Evolutionary conservation across 2,888 invertebrate species (phyloP).

Genomic region (Caenorhabditis zanzibari): DNA sequence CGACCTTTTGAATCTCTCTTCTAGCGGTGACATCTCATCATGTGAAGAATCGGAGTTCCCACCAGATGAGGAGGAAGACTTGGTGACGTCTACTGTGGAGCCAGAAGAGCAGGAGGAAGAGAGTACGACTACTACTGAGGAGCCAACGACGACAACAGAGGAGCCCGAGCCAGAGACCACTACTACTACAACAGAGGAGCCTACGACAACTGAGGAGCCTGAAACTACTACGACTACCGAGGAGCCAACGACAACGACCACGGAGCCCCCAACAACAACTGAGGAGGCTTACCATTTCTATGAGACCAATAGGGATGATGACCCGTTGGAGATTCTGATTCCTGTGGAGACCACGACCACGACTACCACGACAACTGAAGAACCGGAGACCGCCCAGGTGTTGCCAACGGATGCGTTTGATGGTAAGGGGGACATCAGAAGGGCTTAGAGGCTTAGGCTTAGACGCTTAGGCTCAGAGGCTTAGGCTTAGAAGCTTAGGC

Average conservation of each 20-base stretch:
- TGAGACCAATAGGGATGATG: constrained; percentile 59
- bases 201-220: constrained; percentile 36
- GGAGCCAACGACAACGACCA: constrained; percentile 20
- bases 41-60: constrained; percentile 48
- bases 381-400: constrained; percentile 11
- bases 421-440: constrained; percentile 14
- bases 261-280: constrained; percentile 28
- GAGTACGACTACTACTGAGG: not conserved
- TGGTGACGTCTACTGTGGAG: not conserved
- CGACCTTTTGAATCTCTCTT: constrained; percentile 49
- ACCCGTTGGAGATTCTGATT: constrained; percentile 50
- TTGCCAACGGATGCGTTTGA: constrained; percentile 53
- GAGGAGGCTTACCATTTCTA: constrained; percentile 62
- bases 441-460: too few relatives aligned
- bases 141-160: constrained; percentile 3
- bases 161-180: constrained; percentile 16
- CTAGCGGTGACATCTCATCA: constrained; percentile 60
- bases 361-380: constrained; percentile 1
- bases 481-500: too few relatives aligned
- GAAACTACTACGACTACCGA: not conserved
- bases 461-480: too few relatives aligned
- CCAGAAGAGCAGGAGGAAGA: not conserved
- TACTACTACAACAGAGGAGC: not conserved
- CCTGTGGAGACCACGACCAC: constrained; percentile 53
- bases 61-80: constrained; percentile 24